phyloP scores from a whole-genome alignment of 2,113 vertebrate species.

The Ivindomyrus marchei region DNA sequence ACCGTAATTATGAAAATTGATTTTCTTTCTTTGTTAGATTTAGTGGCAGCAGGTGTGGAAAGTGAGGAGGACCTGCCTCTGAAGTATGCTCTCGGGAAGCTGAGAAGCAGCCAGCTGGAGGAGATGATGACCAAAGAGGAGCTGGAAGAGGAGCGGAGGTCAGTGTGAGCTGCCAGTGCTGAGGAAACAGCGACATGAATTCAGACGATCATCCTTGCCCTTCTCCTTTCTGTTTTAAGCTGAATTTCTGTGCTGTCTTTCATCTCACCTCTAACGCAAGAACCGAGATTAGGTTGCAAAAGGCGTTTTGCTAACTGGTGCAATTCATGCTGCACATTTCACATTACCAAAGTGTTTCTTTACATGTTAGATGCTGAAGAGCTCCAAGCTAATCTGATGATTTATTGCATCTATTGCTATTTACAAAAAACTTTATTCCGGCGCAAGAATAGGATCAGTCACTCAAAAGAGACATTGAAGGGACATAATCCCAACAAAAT shows the following conservation, averaged over 20 bases:
- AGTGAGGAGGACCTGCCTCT: slow-evolving; percentile 50
- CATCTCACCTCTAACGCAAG: slow-evolving; percentile 20
- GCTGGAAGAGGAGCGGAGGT: slow-evolving; percentile 89
- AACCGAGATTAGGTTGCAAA: neutral
- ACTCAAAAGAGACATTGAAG: neutral
- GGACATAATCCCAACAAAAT: neutral
- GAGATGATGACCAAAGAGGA: slow-evolving; percentile 88
- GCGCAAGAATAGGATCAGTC: neutral
- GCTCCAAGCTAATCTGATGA: neutral
- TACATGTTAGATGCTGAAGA: neutral
- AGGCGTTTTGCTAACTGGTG: neutral
- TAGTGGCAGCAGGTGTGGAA: slow-evolving; percentile 39
- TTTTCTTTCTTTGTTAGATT: neutral
- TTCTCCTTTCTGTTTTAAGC: slow-evolving; percentile 9
- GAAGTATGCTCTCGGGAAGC: slow-evolving; percentile 80
- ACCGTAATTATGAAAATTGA: neutral
- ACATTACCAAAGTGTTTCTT: neutral
- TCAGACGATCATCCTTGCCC: neutral
- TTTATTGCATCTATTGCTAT: neutral
- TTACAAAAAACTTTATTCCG: neutral
- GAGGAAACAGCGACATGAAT: neutral
- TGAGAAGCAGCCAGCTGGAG: slow-evolving; percentile 78
- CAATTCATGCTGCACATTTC: neutral
- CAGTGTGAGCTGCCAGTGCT: slow-evolving; percentile 13
- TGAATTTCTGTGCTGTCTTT: slow-evolving; percentile 3